These are phyloP conservation scores for Drosophila ercepeae DNA, from an alignment of 1,140 invertebrate genomes.

Conservation along the genomic window DNA sequence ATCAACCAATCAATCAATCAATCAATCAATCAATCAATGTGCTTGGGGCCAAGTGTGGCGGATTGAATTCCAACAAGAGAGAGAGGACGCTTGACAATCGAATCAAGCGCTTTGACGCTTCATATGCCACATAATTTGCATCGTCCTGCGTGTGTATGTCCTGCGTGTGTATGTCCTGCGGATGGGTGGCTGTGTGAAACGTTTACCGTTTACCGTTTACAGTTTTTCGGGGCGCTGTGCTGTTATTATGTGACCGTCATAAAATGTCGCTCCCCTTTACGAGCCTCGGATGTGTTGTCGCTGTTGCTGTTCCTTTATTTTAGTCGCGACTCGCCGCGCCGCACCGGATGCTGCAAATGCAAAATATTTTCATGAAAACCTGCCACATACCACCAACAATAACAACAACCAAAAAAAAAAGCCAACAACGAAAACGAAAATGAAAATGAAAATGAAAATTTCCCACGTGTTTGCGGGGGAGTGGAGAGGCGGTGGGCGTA, in stretches of 20 bases:
- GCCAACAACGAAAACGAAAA: conserved; percentile 9
- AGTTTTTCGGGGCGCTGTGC: conserved; percentile 32
- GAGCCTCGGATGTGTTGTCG: conserved; percentile 48
- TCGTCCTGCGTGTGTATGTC: conserved; percentile 13
- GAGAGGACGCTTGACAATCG: conserved; percentile 53
- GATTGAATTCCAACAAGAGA: background rate
- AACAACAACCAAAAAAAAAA: background rate
- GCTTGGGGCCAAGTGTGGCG: background rate
- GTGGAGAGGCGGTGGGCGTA: background rate
- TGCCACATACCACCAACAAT: conserved; percentile 3
- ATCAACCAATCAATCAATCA: conserved; percentile 20
- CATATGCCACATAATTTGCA: conserved; percentile 70
- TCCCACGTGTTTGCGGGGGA: conserved; percentile 12
- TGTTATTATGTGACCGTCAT: conserved; percentile 76
- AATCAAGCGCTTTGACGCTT: conserved; percentile 70
- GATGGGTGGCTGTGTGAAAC: conserved; percentile 1
- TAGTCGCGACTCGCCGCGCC: too few species aligned
- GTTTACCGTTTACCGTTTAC: conserved; percentile 41
- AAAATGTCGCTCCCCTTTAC: conserved; percentile 70
- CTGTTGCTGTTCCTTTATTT: conserved; percentile 3
- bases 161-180: background rate
- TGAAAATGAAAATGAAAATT: conserved; percentile 72
- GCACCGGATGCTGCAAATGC: conserved; percentile 81
- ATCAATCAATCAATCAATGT: conserved; percentile 24
- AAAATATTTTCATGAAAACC: conserved; percentile 75